A percentile compares a stretch with the other conserved stretches of the same genome.
Conservation (phyloP, 2,797 vertebrate genomes). For the Gymnocypris eckloni region DNA sequence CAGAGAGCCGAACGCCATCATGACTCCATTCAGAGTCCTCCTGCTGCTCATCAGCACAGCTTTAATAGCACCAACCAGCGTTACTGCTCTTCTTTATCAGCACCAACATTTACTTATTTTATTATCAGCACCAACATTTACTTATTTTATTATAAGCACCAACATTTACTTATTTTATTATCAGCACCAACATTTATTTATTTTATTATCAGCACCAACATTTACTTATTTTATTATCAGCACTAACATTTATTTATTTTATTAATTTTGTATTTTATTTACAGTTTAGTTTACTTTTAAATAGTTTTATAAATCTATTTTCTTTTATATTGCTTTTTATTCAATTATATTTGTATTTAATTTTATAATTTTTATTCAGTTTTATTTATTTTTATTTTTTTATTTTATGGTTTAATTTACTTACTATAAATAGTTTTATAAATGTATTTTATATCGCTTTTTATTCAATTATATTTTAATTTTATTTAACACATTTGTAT, state of each 20-base stretch:
- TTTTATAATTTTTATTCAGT: background rate
- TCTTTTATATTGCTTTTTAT: background rate
- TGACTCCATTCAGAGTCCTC: slow-evolving; percentile 14
- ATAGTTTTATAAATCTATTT: background rate
- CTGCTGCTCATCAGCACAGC: background rate
- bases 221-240: no score
- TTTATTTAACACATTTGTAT: background rate
- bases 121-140: no score
- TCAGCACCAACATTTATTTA: no score
- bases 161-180: no score
- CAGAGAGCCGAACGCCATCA: slow-evolving; percentile 27
- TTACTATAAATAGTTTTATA: no score
- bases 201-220: no score
- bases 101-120: no score
- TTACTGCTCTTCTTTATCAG: no score
- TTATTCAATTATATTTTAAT: background rate
- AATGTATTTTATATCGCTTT: no score
- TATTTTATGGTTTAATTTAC: no score
- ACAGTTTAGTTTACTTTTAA: background rate
- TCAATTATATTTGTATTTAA: background rate
- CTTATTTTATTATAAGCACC: no score
- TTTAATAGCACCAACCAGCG: background rate
- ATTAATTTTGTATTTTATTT: background rate
- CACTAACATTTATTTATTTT: background rate
- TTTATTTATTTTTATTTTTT: background rate